Base-by-base conservation (phyloP, 1,140 invertebrate genomes). In the Probaryconus sp. region DNA sequence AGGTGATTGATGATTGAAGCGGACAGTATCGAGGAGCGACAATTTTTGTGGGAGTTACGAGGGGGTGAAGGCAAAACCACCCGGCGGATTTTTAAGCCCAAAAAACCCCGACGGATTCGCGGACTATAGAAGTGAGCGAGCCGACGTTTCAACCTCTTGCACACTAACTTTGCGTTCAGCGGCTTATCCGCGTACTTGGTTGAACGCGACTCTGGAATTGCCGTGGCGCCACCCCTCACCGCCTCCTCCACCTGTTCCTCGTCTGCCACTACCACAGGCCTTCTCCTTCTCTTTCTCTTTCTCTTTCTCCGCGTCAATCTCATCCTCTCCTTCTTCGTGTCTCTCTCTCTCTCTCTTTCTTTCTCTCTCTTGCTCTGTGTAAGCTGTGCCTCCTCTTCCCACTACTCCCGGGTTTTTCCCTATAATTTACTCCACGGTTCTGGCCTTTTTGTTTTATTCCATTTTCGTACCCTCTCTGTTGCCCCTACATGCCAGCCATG, bases 151-250 rank as follows among this genome's bases (percentile, higher is more conserved):
- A 77, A 77, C 75, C 77, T 76, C 76, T 76, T 74, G 76, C 81
- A 76, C 81, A 80, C 81, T 81, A 80, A 81, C 81, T 80, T 79
- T 64, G 48, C 69, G 79, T 70, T 72, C 53, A 14, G 45, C 81
- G 79, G 79, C 67, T 79, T 81, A 78, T 81, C 81, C 80, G 81
- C 82, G 81, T 81, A 85, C 85, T 82, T 81, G 79, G 83, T 84
- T 82, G 78, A 84, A 83, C 85, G 83, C 83, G 82, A 83, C 79
- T 82, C 80, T 83, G 84, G 80, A 85, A 85, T 85, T 81, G 81
- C 81, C 64, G 82, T 86, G 84, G 86, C 86, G 85, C 86, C 85
- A 86, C 82, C 85, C 83, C 83, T 78, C 79, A 76, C 79, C 69
- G 56, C 55, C 74, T 67, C 63, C 73, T 72, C 70, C 65, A 63